A percentile compares a stretch with the other conserved stretches of the same genome.
These are phyloP conservation scores for Peromyscus polionotus DNA, from an alignment of 2,113 vertebrate species.

Conservation along the genomic window DNA sequence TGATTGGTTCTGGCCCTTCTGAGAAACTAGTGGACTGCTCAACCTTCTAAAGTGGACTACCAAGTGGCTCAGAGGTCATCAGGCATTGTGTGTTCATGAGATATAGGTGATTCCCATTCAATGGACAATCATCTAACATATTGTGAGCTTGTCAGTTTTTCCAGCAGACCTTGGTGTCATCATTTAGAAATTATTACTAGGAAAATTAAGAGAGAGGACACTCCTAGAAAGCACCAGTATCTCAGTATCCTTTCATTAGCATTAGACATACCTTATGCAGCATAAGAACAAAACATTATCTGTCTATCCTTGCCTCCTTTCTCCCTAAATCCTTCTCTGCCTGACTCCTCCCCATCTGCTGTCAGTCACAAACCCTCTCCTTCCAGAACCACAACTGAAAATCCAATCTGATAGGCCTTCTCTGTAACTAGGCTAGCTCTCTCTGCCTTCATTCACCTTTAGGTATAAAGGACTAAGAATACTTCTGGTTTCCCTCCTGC, in stretches of 20 bases:
- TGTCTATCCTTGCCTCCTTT: background rate
- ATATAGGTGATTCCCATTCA: background rate
- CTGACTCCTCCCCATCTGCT: background rate
- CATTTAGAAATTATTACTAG: slow-evolving; percentile 40
- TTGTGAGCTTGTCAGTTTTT: background rate
- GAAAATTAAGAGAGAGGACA: slow-evolving; percentile 25
- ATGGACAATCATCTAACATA: slow-evolving; percentile 7
- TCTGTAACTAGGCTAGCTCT: slow-evolving; percentile 41
- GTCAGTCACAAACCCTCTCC: background rate
- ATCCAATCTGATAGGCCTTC: background rate
- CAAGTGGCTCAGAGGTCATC: background rate
- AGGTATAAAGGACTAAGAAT: slow-evolving; percentile 52
- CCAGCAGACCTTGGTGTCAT: slow-evolving; percentile 7
- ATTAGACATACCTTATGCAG: background rate
- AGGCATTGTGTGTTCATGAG: background rate
- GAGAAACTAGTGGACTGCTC: background rate
- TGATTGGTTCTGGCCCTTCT: background rate
- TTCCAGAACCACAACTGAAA: slow-evolving; percentile 27
- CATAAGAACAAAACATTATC: slow-evolving; percentile 26
- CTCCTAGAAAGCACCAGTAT: slow-evolving; percentile 33
- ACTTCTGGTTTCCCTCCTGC: slow-evolving; percentile 36
- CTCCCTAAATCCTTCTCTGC: slow-evolving; percentile 2
- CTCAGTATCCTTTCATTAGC: background rate
- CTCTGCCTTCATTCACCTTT: slow-evolving; percentile 26
- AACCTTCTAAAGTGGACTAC: background rate